These are phyloP conservation scores for Macquaria ambigua DNA, from an alignment of 2,113 vertebrate genomes.

Conservation along the genomic window DNA sequence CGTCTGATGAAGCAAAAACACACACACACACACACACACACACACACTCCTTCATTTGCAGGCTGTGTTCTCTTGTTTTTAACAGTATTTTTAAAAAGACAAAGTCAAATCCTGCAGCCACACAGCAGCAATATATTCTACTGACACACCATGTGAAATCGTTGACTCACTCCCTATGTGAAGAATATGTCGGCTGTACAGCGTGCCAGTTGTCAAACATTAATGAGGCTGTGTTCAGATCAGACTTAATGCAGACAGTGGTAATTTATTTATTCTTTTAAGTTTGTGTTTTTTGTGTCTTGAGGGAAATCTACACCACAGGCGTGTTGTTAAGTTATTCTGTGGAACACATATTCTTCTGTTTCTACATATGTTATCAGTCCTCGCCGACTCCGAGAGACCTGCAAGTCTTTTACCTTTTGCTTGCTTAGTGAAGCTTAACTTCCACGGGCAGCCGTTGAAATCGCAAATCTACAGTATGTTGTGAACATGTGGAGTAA, in stretches of 20 bases:
- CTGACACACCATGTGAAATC: background rate
- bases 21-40: constrained; percentile 9
- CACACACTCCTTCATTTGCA: background rate
- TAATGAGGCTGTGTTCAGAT: constrained; percentile 28
- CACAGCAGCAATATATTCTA: constrained; percentile 16
- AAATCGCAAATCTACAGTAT: constrained; percentile 9
- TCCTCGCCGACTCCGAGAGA: background rate
- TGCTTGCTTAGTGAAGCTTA: background rate
- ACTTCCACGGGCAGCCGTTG: background rate
- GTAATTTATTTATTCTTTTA: constrained; percentile 17
- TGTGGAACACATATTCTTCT: background rate
- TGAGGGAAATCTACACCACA: background rate
- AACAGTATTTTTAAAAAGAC: constrained; percentile 30
- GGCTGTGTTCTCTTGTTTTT: constrained; percentile 15
- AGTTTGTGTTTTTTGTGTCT: background rate
- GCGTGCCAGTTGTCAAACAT: constrained; percentile 15
- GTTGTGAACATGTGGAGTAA: constrained; percentile 7
- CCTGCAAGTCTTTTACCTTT: background rate
- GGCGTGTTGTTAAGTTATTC: background rate
- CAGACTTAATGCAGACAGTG: constrained; percentile 25
- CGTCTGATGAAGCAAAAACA: constrained; percentile 14
- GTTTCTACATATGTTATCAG: background rate
- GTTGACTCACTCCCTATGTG: constrained; percentile 32
- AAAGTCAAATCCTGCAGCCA: constrained; percentile 25
- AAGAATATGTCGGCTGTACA: background rate